Base-by-base conservation (phyloP, 2,797 vertebrate genomes). In the Clarias fuscus region DNA sequence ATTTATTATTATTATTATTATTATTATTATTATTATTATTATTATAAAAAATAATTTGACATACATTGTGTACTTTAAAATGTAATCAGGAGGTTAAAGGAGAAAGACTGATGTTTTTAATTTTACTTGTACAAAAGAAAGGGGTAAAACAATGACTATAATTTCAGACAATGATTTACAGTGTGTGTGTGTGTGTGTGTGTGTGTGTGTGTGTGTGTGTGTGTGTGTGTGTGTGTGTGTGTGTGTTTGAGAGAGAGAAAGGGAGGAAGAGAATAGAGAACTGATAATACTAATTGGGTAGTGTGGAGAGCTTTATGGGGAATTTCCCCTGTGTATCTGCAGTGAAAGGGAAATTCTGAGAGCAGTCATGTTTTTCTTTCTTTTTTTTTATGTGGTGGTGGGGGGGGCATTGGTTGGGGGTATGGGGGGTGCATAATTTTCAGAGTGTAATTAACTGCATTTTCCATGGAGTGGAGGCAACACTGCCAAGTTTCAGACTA, bases 211-310 rank as follows among this genome's bases (percentile, higher is more conserved):
- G 37, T 24, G 61, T 62, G 37, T 71, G 68, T 40, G 68, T 40
- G 33, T 40, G 67, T 65, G 27, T 33, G 13, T 68, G 67, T 33
- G 67, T 68, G 67, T 33, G 67, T 20, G 37, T 24, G 61, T 62
- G 17, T 24, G 61, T 62, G 61, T 20, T 4, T 20, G 24, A 77
- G 73, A 30, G 33, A 33, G 33, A 33, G 56, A 37, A 8, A 61
- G 73, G 8, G 14, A 30, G 24, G 27, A 14, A 27, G 5, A 75
- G 73, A 30, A 37, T 33, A 37, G 10, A 20, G 58, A 14, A 61
- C 76, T 79, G 58, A 40, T 80, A 62, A 80, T 64, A 64, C 22
- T 80, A 80, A 64, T 80, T 80, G 77, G 58, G 37, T 43, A 80
- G 64, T 40, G 37, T 40, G 77, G 59, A 40, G 18, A 64, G 64